Conservation (phyloP, 2,888 invertebrate genomes). For the Andricus curvator region DNA sequence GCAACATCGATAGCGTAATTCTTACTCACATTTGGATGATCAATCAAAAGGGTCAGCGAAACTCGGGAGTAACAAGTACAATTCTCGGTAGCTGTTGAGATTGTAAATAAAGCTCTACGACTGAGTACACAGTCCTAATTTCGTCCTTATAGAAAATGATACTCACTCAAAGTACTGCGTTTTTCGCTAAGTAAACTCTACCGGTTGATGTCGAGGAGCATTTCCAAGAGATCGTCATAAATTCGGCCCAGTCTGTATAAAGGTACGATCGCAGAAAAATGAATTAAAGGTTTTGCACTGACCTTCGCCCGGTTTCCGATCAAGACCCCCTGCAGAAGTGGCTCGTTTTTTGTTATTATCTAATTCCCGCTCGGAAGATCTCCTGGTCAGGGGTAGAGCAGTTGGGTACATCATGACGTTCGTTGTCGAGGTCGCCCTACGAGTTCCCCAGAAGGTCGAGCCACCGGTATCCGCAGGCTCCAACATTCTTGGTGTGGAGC, state of each 20-base stretch:
- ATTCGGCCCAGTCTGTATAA: slow-evolving; percentile 38
- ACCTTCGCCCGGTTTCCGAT: slow-evolving; percentile 84
- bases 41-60: slow-evolving; percentile 6
- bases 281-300: slow-evolving; percentile 52
- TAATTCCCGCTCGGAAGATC: slow-evolving; percentile 91
- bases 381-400: slow-evolving; percentile 87
- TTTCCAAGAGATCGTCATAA: slow-evolving; percentile 27
- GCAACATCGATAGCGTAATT: slow-evolving; percentile 32
- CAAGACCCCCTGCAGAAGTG: slow-evolving; percentile 86
- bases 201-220: slow-evolving; percentile 7
- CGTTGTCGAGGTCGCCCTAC: slow-evolving; percentile 93
- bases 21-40: slow-evolving; percentile 38
- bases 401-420: slow-evolving; percentile 89
- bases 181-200: slow-evolving; percentile 20
- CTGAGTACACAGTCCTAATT: slow-evolving; percentile 29
- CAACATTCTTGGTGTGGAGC: slow-evolving; percentile 92
- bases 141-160: neutral
- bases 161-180: slow-evolving; percentile 23
- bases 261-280: slow-evolving; percentile 13
- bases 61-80: slow-evolving; percentile 10
- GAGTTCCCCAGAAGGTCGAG: slow-evolving; percentile 90
- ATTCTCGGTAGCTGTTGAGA: slow-evolving; percentile 16
- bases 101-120: slow-evolving; percentile 28
- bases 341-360: slow-evolving; percentile 88
- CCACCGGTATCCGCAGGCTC: slow-evolving; percentile 90